These are phyloP conservation scores for Seriola rivoliana DNA, from an alignment of 2,113 vertebrate species.

Conservation along the genomic window DNA sequence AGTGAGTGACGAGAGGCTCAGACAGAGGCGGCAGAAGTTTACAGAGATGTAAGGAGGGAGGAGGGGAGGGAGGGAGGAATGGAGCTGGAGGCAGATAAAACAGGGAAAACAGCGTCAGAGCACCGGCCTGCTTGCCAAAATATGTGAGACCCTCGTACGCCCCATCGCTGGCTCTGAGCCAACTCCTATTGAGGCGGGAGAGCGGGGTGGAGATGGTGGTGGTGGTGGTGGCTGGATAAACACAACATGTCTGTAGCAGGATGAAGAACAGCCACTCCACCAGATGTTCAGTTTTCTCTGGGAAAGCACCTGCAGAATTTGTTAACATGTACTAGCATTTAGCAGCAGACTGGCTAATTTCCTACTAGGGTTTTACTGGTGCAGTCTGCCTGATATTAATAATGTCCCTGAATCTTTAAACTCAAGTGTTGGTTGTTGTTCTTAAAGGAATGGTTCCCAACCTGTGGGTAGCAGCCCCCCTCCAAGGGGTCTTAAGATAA, in stretches of 20 bases:
- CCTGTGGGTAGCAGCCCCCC: no score
- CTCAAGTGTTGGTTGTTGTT: no score
- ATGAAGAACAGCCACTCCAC: slow-evolving; percentile 31
- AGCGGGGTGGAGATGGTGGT: slow-evolving; percentile 29
- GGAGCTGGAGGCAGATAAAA: slow-evolving; percentile 25
- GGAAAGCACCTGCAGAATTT: slow-evolving; percentile 40
- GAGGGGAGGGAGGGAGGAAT: neutral
- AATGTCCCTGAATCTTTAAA: neutral
- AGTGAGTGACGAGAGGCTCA: slow-evolving; percentile 33
- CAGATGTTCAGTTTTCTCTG: slow-evolving; percentile 65
- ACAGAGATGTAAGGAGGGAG: slow-evolving; percentile 1
- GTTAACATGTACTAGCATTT: slow-evolving; percentile 15
- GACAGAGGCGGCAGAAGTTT: slow-evolving; percentile 21
- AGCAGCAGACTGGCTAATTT: slow-evolving; percentile 9
- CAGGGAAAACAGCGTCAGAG: slow-evolving; percentile 22
- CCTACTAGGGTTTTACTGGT: slow-evolving; percentile 19
- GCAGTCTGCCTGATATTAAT: neutral
- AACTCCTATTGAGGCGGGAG: slow-evolving; percentile 38
- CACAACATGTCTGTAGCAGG: slow-evolving; percentile 50
- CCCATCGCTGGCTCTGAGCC: slow-evolving; percentile 48
- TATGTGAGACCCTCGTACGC: slow-evolving; percentile 21
- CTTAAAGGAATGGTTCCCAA: no score
- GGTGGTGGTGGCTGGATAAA: slow-evolving; percentile 43
- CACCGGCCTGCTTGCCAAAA: slow-evolving; percentile 31
- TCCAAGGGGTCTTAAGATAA: no score